Base-by-base conservation (phyloP, 2,888 invertebrate species). In the Drosophila basisetae region DNA sequence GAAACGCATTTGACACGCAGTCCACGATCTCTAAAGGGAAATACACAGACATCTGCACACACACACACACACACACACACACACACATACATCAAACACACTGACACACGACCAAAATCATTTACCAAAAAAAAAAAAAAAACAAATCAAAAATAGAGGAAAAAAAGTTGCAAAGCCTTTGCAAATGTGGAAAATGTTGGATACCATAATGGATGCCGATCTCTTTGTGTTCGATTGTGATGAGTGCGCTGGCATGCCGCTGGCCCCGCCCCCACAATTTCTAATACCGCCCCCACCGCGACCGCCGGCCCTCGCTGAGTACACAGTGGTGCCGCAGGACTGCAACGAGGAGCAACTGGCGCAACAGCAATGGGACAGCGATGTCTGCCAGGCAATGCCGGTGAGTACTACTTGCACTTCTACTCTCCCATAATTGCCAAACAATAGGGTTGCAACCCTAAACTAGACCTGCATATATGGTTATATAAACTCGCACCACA, bases 151-250 rank as follows among this genome's bases (percentile, higher is more conserved):
- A 7, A 22, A 49, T 16, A 2, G 47, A 16, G 16, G 16, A 68
- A 50, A 63, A 50, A 47, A 53, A 43, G 28, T 55, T 30, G 61
- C 41, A 47, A 31, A 22, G 7, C 52, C 52, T 16, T 30, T 52
- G 58, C 91, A 91, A 91, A 93, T 93, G 93, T 93, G 93, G 93
- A 92, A 93, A 91, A 93, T 93, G 93, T 91, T 86, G 73, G 89
- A 89, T 66, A 58, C 68, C 43, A 75, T 89, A 43, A 89, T 84
- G 71, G 83, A 92, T 63, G 93, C 93, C 66, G 91, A 93, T 74
- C 74, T 88, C 68, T 76, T 85, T 31, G 89, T 92, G 87, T 90
- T 93, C 78, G 93, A 93, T 69, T 93, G 93, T 87, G 92, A 92
- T 80, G 93, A 93, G 76, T 93, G 93, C 83, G 92, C 92, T 56